A percentile compares a stretch with the other conserved stretches of the same genome.
Evolutionary conservation across 2,113 vertebrate species (phyloP).

Genomic region (Regulus satrapa): DNA sequence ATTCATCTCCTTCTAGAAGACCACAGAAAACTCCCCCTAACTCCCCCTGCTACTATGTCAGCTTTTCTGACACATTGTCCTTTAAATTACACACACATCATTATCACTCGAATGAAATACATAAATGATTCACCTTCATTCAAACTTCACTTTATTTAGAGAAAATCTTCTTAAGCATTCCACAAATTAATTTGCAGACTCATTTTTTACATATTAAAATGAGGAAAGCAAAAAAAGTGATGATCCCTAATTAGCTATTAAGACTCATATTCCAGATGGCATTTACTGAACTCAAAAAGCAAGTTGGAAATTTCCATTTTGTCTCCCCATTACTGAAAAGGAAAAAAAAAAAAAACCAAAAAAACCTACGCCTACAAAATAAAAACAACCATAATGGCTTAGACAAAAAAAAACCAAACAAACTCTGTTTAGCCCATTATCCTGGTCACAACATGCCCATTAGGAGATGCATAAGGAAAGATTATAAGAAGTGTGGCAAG

Average conservation of each 20-base stretch:
- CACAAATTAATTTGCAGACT: not conserved
- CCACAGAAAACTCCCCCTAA: not conserved
- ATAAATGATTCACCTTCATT: not conserved
- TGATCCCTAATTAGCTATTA: not conserved
- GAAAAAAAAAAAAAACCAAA: too few relatives aligned
- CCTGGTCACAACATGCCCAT: slow-evolving; percentile 23
- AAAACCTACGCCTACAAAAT: not conserved
- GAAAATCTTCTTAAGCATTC: not conserved
- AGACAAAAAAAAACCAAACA: not conserved
- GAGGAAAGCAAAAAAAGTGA: not conserved
- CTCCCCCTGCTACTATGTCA: not conserved
- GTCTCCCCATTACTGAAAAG: not conserved
- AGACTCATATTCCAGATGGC: not conserved
- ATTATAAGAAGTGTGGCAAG: slow-evolving; percentile 1
- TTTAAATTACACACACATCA: not conserved
- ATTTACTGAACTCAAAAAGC: not conserved
- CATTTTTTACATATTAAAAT: not conserved
- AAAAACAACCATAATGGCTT: slow-evolving; percentile 6
- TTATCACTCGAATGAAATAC: not conserved
- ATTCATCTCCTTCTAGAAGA: not conserved
- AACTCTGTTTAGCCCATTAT: slow-evolving; percentile 32
- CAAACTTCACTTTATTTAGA: not conserved
- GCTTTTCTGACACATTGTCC: not conserved
- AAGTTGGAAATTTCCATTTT: not conserved
- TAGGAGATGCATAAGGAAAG: slow-evolving; percentile 34